A percentile compares a stretch with the other conserved stretches of the same genome.
Conservation (phyloP, 2,113 vertebrate genomes). For the Dipodomys stephensi region DNA sequence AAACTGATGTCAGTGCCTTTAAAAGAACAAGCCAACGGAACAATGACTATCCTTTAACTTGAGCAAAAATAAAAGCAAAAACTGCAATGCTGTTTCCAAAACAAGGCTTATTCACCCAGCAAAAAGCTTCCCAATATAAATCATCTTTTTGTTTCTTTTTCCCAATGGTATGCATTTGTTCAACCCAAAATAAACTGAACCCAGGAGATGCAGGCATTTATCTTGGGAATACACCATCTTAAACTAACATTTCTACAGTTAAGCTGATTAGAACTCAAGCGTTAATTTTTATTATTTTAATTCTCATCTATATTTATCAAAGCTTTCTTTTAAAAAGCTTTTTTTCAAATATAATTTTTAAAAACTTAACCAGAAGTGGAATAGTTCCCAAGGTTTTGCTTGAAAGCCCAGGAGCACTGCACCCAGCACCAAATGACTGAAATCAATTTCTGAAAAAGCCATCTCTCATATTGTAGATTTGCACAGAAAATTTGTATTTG, state of each 20-base stretch:
- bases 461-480: neutral
- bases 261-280: neutral
- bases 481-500: neutral
- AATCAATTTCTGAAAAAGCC: neutral
- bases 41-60: slow-evolving; percentile 58
- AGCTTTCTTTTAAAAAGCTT: neutral
- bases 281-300: slow-evolving; percentile 6
- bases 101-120: neutral
- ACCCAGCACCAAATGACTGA: neutral
- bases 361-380: neutral
- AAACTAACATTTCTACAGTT: neutral
- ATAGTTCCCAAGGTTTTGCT: neutral
- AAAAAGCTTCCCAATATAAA: neutral
- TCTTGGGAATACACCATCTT: neutral
- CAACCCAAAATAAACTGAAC: neutral
- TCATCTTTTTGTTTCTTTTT: neutral
- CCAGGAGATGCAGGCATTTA: neutral
- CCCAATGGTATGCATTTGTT: neutral
- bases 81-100: neutral
- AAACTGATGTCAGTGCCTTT: neutral
- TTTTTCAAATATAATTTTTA: slow-evolving; percentile 4
- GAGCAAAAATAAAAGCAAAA: slow-evolving; percentile 32
- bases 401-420: neutral
- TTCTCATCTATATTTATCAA: neutral
- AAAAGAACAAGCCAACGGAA: slow-evolving; percentile 25